Evolutionary conservation across 2,888 invertebrate genomes (phyloP).

Genomic region (Xylota segnis): DNA sequence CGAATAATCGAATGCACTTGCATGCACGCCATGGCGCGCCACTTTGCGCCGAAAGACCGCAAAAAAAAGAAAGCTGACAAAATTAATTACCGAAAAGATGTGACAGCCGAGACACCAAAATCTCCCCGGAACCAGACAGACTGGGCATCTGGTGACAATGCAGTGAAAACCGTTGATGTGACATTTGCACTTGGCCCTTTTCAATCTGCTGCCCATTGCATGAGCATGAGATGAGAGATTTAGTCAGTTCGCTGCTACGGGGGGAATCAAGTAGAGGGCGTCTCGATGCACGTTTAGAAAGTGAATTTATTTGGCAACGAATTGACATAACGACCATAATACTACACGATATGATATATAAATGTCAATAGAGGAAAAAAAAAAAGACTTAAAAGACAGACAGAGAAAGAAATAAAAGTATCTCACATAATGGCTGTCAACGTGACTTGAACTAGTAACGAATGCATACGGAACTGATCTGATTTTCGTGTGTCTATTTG

Average conservation of each 20-base stretch:
- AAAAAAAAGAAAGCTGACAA: constrained; percentile 73
- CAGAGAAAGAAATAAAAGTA: neutral
- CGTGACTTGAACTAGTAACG: constrained; percentile 64
- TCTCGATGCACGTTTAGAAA: constrained; percentile 62
- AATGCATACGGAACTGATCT: constrained; percentile 72
- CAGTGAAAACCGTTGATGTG: constrained; percentile 63
- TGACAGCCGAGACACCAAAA: constrained; percentile 29
- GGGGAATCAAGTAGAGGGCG: constrained; percentile 43
- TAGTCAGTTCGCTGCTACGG: neutral
- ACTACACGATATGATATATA: constrained; percentile 54
- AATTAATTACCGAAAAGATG: constrained; percentile 69
- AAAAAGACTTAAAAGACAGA: constrained; percentile 4
- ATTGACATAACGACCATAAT: constrained; percentile 40
- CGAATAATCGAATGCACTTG: constrained; percentile 56
- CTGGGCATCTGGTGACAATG: constrained; percentile 54
- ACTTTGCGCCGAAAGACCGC: constrained; percentile 6
- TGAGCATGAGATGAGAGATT: constrained; percentile 27
- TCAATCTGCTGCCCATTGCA: constrained; percentile 24
- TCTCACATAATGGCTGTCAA: constrained; percentile 60
- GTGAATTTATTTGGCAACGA: constrained; percentile 65
- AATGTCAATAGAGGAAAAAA: constrained; percentile 54
- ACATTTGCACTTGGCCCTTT: constrained; percentile 71
- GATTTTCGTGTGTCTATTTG: constrained; percentile 39
- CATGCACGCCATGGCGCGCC: constrained; percentile 25
- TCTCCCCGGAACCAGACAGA: constrained; percentile 8